Conservation (phyloP, 2,113 vertebrate genomes). For the Gracilinanus agilis region DNA sequence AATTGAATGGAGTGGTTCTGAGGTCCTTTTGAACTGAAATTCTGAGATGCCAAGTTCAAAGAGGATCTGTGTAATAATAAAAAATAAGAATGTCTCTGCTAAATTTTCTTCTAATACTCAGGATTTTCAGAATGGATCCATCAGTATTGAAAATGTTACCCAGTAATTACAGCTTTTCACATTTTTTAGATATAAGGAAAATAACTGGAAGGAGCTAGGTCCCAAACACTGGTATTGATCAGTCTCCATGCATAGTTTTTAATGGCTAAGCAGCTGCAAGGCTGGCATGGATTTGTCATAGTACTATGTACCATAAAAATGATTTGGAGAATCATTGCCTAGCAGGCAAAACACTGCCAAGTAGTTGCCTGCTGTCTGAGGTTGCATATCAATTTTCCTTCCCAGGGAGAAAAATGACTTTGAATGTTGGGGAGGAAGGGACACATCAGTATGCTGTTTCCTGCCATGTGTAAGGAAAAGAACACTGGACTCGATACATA, state of each 20-base stretch:
- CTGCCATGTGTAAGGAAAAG: background rate
- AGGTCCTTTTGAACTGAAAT: background rate
- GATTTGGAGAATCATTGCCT: background rate
- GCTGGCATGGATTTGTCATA: background rate
- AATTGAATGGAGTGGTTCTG: background rate
- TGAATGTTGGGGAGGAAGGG: background rate
- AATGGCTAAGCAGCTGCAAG: constrained; percentile 13
- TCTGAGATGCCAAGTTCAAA: background rate
- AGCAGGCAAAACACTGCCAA: constrained; percentile 3
- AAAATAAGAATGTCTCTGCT: background rate
- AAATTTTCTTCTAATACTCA: background rate
- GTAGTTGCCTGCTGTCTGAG: background rate
- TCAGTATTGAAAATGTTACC: background rate
- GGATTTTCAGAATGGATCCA: background rate
- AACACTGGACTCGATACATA: background rate
- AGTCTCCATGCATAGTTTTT: constrained; percentile 22
- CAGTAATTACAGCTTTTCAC: background rate
- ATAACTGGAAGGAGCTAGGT: background rate
- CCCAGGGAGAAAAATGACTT: background rate
- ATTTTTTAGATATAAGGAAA: constrained; percentile 26
- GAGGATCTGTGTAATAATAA: background rate
- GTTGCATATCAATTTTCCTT: background rate
- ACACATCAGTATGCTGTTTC: background rate
- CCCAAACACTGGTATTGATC: background rate
- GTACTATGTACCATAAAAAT: constrained; percentile 8